A percentile compares a stretch with the other conserved stretches of the same genome.
phyloP scores from a whole-genome alignment of 2,113 vertebrate genomes.

The Syrrhaptes paradoxus region DNA sequence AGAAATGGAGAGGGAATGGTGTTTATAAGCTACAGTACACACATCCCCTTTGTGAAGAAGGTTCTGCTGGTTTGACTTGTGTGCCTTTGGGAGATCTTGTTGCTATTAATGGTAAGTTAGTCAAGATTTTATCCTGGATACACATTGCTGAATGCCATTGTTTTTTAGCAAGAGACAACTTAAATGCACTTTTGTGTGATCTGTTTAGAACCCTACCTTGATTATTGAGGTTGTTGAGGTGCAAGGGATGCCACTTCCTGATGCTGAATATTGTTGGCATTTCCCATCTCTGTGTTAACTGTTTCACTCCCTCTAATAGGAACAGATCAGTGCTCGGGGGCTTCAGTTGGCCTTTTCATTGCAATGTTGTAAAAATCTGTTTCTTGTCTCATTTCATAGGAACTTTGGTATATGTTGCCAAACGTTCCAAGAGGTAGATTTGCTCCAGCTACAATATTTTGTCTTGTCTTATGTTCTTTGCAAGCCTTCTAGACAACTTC shows the following conservation, averaged over 20 bases:
- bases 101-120: slow-evolving; percentile 83
- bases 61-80: slow-evolving; percentile 79
- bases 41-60: slow-evolving; percentile 86
- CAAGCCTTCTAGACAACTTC: neutral
- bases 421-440: neutral
- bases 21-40: slow-evolving; percentile 86
- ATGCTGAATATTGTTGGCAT: neutral
- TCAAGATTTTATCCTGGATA: neutral
- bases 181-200: neutral
- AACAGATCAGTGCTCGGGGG: neutral
- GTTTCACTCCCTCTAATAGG: neutral
- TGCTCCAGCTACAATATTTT: neutral
- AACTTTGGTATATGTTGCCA: neutral
- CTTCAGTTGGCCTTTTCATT: neutral
- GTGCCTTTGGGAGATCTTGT: slow-evolving; percentile 86
- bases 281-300: neutral
- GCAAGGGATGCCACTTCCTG: neutral
- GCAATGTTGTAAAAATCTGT: neutral
- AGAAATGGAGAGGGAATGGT: slow-evolving; percentile 80
- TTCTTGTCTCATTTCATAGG: neutral
- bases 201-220: neutral
- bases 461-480: neutral
- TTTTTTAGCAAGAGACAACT: neutral
- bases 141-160: neutral
- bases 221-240: neutral